phyloP scores from a whole-genome alignment of 2,888 invertebrate species.

The Halictus ligatus region DNA sequence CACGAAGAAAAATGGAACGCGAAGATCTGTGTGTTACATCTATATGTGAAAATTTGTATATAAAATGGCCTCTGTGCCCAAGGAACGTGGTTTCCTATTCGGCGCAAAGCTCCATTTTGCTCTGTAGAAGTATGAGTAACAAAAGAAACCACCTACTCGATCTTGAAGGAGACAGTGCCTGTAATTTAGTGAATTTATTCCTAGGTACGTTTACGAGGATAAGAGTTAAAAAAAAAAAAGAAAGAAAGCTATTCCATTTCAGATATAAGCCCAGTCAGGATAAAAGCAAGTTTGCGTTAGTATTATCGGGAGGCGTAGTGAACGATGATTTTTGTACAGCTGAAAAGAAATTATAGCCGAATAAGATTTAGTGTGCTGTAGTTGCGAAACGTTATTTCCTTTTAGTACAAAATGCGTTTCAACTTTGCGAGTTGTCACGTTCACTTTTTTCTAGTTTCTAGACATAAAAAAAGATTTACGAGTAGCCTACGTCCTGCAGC shows the following conservation, averaged over 20 bases:
- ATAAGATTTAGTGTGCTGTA: constrained; percentile 68
- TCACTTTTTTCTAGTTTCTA: constrained; percentile 68
- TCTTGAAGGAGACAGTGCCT: constrained; percentile 72
- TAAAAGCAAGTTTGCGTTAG: constrained; percentile 60
- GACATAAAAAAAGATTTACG: constrained; percentile 57
- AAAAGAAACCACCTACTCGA: constrained; percentile 49
- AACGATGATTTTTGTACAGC: constrained; percentile 72
- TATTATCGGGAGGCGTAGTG: constrained; percentile 62
- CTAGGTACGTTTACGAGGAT: constrained; percentile 55
- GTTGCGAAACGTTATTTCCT: constrained; percentile 65
- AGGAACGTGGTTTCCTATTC: constrained; percentile 44
- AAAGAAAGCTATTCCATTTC: constrained; percentile 49
- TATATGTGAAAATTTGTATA: constrained; percentile 48
- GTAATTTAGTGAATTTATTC: constrained; percentile 72
- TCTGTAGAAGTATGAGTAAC: constrained; percentile 49
- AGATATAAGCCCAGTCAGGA: constrained; percentile 56
- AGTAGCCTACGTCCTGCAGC: constrained; percentile 61
- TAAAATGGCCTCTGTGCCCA: constrained; percentile 61
- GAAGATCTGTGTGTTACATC: constrained; percentile 42
- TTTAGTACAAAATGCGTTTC: constrained; percentile 72
- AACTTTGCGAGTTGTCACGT: constrained; percentile 64
- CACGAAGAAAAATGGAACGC: constrained; percentile 41
- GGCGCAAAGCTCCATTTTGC: constrained; percentile 56
- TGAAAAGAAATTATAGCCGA: constrained; percentile 57
- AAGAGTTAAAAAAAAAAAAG: constrained; percentile 41